These are phyloP conservation scores for Gymnothorax reevesii DNA, from an alignment of 2,797 vertebrate species.

Conservation along the genomic window DNA sequence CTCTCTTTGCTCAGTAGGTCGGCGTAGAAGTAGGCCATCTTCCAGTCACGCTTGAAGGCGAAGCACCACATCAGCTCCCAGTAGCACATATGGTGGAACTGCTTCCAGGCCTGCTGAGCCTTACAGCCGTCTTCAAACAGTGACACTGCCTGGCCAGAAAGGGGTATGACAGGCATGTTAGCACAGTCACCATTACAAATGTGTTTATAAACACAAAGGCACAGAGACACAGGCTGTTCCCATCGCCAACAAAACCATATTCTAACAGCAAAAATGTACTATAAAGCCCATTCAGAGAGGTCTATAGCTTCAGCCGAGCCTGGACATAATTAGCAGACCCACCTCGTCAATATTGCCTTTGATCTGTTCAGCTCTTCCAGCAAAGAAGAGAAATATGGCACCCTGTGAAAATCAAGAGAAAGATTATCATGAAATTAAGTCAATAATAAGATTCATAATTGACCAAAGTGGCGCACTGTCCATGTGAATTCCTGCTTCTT, in stretches of 20 bases:
- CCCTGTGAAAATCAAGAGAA: slow-evolving; percentile 63
- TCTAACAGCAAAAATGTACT: neutral
- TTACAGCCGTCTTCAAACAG: slow-evolving; percentile 82
- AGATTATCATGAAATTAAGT: neutral
- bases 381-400: slow-evolving; percentile 85
- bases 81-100: slow-evolving; percentile 90
- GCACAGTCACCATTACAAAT: neutral
- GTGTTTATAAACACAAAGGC: neutral
- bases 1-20: slow-evolving; percentile 84
- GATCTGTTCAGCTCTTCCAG: slow-evolving; percentile 81
- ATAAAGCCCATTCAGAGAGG: neutral
- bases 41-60: slow-evolving; percentile 79
- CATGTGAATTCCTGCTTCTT: too few species aligned
- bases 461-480: too few species aligned
- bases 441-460: neutral
- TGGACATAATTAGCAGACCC: slow-evolving; percentile 29
- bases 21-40: slow-evolving; percentile 84
- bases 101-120: slow-evolving; percentile 83
- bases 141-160: slow-evolving; percentile 69
- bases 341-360: slow-evolving; percentile 85
- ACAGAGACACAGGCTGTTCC: neutral
- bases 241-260: neutral
- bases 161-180: neutral
- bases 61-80: slow-evolving; percentile 90
- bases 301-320: neutral